Base-by-base conservation (phyloP, 2,113 vertebrate genomes). In the Piaya cayana region DNA sequence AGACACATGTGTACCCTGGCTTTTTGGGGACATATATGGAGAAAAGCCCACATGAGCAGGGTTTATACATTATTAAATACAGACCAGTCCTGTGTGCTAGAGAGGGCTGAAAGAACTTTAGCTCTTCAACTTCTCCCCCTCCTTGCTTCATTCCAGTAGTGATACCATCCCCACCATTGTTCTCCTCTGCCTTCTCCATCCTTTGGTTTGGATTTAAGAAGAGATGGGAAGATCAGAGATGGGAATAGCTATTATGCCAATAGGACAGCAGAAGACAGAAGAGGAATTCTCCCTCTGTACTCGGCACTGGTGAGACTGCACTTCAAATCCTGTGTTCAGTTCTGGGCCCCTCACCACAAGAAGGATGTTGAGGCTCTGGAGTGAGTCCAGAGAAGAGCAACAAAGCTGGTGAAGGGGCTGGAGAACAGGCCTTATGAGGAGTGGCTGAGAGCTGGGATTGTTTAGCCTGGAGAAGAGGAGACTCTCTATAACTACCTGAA, bases 31-130 rank as follows among this genome's bases (percentile, higher is more conserved):
- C 43, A 15, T 10, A 6, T 12, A 55, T 27, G 27, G 49, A 84
- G 29, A 76, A 71, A 78, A 82, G 21, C 27, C 43, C 47, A 64
- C 30, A 26, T 75, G 47, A 49, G 17, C 21, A 76, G 34, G 11
- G 6, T 0, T 78, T 52, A 50, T 29, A 37, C 13, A 5, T 58
- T n/a, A n/a, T 75, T 82, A 43, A 74, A 10, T 68, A 59, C 6
- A 9, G 25, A 42, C 0, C 0, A 0, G 6, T 87, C 8, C 27
- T 76, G 12, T 34, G n/a, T 49, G 14, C 16, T 34, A 27, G 50
- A 42, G 47, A 86, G 14, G 15, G 6, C 52, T 76, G 13, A 65
- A 80, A 86, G 63, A 55, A 1, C 13, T 82, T 47, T 47, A 64
- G 23, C 30, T 69, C 8, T 39, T 60, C 23, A 60, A 1, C 3